These are phyloP conservation scores for Siphamia tubifer DNA, from an alignment of 2,113 vertebrate genomes.

Conservation along the genomic window DNA sequence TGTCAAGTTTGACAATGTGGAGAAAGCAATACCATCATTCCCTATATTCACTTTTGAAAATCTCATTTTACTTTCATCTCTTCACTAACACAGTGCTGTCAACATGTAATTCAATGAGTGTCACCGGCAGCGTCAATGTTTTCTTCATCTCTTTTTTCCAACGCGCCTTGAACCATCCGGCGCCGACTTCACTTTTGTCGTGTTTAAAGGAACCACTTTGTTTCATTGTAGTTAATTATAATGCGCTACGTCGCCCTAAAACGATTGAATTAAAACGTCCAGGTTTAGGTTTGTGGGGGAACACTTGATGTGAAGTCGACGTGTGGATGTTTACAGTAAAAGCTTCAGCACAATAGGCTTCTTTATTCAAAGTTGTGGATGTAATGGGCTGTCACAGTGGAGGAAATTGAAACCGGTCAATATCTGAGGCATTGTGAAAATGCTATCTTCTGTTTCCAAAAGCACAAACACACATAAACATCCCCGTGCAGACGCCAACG, in stretches of 20 bases:
- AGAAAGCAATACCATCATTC: slow-evolving; percentile 66
- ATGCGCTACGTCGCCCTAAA: background rate
- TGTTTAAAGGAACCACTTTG: slow-evolving; percentile 31
- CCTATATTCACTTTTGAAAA: slow-evolving; percentile 70
- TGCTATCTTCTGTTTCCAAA: slow-evolving; percentile 35
- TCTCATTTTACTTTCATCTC: slow-evolving; percentile 71
- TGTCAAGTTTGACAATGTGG: slow-evolving; percentile 70
- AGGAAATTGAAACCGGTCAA: slow-evolving; percentile 69
- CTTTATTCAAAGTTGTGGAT: slow-evolving; percentile 42
- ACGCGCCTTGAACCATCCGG: background rate
- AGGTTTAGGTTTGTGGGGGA: background rate
- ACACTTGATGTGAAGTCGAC: slow-evolving; percentile 27
- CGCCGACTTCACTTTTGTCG: slow-evolving; percentile 8
- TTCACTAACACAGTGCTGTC: slow-evolving; percentile 65
- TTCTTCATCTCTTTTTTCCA: slow-evolving; percentile 23
- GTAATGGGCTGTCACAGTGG: slow-evolving; percentile 56
- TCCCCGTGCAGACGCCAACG: background rate
- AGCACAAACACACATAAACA: background rate
- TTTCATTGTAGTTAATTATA: slow-evolving; percentile 14
- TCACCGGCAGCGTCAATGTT: slow-evolving; percentile 38
- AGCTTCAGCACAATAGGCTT: background rate
- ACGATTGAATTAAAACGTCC: no score
- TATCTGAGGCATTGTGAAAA: slow-evolving; percentile 37
- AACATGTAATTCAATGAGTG: slow-evolving; percentile 66
- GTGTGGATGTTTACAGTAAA: slow-evolving; percentile 44